These are phyloP conservation scores for Microctonus aethiopoides DNA, from an alignment of 2,888 invertebrate genomes.

Conservation along the genomic window DNA sequence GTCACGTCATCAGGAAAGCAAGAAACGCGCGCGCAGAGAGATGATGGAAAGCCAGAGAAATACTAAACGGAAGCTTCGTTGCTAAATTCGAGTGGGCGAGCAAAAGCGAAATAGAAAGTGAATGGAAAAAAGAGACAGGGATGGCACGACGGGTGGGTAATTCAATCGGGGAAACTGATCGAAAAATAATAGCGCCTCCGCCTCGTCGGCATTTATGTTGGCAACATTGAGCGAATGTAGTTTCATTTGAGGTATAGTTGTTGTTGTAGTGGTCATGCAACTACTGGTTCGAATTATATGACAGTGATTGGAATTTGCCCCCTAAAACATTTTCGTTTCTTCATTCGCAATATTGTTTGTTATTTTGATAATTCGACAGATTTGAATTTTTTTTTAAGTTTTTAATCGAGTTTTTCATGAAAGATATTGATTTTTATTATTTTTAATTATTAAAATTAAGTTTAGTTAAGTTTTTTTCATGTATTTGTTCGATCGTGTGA, in stretches of 20 bases:
- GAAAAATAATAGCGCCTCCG: constrained; percentile 63
- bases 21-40: constrained; percentile 5
- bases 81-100: not conserved
- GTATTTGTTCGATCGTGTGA: not conserved
- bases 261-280: not conserved
- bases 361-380: not conserved
- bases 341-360: not conserved
- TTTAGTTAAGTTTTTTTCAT: too few species aligned
- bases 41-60: constrained; percentile 3
- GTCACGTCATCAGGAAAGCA: constrained; percentile 13
- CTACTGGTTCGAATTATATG: constrained; percentile 18
- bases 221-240: not conserved
- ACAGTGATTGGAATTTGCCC: constrained; percentile 57
- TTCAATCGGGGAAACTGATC: constrained; percentile 66
- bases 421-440: too few species aligned
- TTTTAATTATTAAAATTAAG: too few species aligned
- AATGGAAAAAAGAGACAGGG: constrained; percentile 14
- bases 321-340: constrained; percentile 33
- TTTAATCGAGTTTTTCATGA: not conserved
- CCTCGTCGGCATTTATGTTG: constrained; percentile 27
- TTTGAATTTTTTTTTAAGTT: constrained; percentile 21
- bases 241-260: not conserved
- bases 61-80: not conserved
- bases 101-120: not conserved
- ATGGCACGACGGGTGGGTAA: constrained; percentile 51